Evolutionary conservation across 2,797 vertebrate species (phyloP).

Genomic region (Delichon dasypus): DNA sequence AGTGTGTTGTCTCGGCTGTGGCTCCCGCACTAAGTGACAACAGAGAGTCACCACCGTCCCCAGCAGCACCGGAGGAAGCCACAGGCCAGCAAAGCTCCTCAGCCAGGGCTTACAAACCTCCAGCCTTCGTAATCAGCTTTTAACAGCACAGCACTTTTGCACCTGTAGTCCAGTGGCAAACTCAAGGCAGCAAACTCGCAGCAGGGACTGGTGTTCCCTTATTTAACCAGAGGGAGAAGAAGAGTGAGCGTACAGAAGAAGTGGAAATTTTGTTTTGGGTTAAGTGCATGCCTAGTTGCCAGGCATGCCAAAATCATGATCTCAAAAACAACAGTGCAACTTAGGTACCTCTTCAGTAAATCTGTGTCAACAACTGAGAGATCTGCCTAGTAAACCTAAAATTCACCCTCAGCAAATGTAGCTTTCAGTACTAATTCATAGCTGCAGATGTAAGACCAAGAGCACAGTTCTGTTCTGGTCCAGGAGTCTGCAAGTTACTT

Average conservation of each 20-base stretch:
- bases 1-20: accelerated
- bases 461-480: not conserved
- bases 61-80: not conserved
- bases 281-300: not conserved
- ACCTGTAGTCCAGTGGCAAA: not conserved
- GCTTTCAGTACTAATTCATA: not conserved
- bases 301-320: not conserved
- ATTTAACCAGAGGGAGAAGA: not conserved
- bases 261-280: accelerated
- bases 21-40: slow-evolving; percentile 46
- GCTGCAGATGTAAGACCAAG: not conserved
- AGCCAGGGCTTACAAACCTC: not conserved
- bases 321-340: not conserved
- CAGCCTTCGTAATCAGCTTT: not conserved
- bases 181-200: not conserved
- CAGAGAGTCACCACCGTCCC: not conserved
- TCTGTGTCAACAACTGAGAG: not conserved
- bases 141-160: not conserved
- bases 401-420: not conserved
- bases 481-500: not conserved
- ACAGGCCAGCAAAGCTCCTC: accelerated
- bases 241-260: not conserved
- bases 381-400: not conserved
- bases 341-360: not conserved
- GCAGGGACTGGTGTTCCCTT: not conserved